Conservation (phyloP, 1,140 invertebrate genomes). For the Drosophila tristis region DNA sequence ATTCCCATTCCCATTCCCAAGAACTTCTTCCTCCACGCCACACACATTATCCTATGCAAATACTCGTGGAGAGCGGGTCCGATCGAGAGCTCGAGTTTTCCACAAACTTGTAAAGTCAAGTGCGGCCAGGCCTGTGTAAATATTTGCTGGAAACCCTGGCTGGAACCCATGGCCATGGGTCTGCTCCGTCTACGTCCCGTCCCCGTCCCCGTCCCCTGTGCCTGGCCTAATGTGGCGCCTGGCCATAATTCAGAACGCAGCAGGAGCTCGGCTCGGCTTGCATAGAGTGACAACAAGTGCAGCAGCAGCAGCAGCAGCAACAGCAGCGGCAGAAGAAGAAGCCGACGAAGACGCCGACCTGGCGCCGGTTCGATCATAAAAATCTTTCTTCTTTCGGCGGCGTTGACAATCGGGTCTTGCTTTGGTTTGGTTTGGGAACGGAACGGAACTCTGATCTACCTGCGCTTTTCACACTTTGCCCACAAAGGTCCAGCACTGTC, state of each 20-base stretch:
- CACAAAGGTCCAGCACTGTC: constrained; percentile 25
- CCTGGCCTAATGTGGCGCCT: constrained; percentile 72
- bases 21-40: too few species aligned
- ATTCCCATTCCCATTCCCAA: too few species aligned
- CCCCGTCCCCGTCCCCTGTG: not conserved
- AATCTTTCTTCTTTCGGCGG: constrained; percentile 58
- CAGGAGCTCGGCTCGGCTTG: constrained; percentile 50
- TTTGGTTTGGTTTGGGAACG: too few species aligned
- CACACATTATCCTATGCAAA: constrained; percentile 71
- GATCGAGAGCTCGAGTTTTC: constrained; percentile 19
- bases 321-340: constrained; percentile 20
- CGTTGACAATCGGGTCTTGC: constrained; percentile 68
- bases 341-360: constrained; percentile 59
- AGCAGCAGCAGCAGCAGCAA: constrained; percentile 37
- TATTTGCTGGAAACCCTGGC: constrained; percentile 52
- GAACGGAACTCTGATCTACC: constrained; percentile 39
- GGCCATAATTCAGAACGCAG: constrained; percentile 80
- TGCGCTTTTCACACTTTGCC: constrained; percentile 60
- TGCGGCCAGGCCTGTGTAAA: constrained; percentile 69
- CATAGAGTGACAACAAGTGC: constrained; percentile 58
- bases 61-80: constrained; percentile 16
- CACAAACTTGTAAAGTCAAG: constrained; percentile 62
- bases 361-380: constrained; percentile 81
- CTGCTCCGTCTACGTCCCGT: constrained; percentile 1
- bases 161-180: too few species aligned